A percentile compares a stretch with the other conserved stretches of the same genome.
phyloP scores from a whole-genome alignment of 2,113 vertebrate genomes.

The Chaetura pelagica region DNA sequence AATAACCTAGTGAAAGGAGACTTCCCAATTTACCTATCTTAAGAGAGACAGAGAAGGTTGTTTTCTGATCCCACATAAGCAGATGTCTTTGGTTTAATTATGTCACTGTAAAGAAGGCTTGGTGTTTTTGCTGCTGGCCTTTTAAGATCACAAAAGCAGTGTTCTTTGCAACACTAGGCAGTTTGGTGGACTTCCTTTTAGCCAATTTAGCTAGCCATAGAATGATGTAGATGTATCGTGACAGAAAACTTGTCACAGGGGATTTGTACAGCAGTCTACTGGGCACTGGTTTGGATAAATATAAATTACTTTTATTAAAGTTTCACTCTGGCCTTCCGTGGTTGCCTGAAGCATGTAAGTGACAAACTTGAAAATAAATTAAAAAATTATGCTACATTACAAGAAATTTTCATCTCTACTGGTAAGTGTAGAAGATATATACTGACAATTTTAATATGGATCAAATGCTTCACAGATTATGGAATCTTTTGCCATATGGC shows the following conservation, averaged over 20 bases:
- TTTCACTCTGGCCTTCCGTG: not conserved
- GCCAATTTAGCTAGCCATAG: slow-evolving; percentile 2
- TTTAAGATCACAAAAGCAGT: not conserved
- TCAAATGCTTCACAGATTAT: slow-evolving; percentile 20
- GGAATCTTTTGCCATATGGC: not conserved
- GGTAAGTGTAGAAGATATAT: not conserved
- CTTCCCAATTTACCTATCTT: not conserved
- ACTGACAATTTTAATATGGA: not conserved
- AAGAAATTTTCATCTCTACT: not conserved
- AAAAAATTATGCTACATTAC: not conserved
- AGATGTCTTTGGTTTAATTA: slow-evolving; percentile 43
- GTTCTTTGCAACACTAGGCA: slow-evolving; percentile 3
- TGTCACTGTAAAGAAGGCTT: not conserved
- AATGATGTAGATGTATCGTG: not conserved
- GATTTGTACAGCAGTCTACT: not conserved
- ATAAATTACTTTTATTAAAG: not conserved
- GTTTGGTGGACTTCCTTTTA: slow-evolving; percentile 37
- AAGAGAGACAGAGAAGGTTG: not conserved
- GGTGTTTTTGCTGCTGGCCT: not conserved
- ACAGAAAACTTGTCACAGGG: not conserved
- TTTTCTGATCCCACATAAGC: slow-evolving; percentile 6
- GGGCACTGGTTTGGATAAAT: not conserved
- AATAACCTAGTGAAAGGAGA: not conserved
- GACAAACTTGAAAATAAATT: not conserved
- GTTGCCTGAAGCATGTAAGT: not conserved